Evolutionary conservation across 2,888 invertebrate species (phyloP).

Genomic region (Pantelozetes paolii): DNA sequence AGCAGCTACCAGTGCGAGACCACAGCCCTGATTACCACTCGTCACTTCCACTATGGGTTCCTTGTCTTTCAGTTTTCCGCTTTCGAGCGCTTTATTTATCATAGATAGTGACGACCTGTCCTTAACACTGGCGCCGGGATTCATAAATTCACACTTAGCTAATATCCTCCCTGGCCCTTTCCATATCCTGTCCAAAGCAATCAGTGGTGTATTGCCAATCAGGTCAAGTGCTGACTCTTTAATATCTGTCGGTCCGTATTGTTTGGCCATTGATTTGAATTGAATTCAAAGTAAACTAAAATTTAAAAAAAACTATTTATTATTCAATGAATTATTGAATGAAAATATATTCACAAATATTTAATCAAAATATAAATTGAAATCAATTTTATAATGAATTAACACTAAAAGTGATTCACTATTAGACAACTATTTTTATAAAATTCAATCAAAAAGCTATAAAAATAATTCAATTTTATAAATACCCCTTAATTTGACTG

Average conservation of each 20-base stretch:
- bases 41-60: conserved; percentile 43
- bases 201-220: conserved; percentile 44
- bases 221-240: conserved; percentile 39
- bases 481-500: too few relatives aligned
- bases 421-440: too few relatives aligned
- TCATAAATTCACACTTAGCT: conserved; percentile 50
- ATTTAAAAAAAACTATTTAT: too few relatives aligned
- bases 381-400: too few relatives aligned
- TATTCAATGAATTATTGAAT: too few relatives aligned
- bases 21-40: conserved; percentile 51
- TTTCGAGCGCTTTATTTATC: conserved; percentile 46
- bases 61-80: conserved; percentile 38
- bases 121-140: conserved; percentile 51
- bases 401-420: too few relatives aligned
- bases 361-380: too few relatives aligned
- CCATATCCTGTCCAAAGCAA: conserved; percentile 43
- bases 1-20: conserved; percentile 51
- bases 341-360: too few relatives aligned
- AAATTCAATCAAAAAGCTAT: too few relatives aligned
- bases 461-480: too few relatives aligned
- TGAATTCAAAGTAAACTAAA: neutral
- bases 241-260: conserved; percentile 39
- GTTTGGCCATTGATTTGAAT: neutral
- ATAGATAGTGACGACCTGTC: conserved; percentile 51
- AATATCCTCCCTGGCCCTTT: conserved; percentile 42